Evolutionary conservation across 2,888 invertebrate species (phyloP).

Genomic region (Stictocephala bisonia): DNA sequence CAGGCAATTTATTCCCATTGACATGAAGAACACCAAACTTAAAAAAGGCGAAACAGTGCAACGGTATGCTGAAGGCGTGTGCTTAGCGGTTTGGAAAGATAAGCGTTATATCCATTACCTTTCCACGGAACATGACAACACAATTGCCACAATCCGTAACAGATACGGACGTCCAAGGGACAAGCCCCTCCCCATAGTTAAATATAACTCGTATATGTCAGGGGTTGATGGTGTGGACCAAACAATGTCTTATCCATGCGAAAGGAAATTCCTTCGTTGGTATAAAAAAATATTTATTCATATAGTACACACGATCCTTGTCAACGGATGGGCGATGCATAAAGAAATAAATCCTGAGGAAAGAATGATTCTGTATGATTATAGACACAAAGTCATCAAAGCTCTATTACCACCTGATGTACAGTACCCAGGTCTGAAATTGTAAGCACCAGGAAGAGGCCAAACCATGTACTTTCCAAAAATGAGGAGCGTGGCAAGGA

Average conservation of each 20-base stretch:
- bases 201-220: slow-evolving; percentile 5
- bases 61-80: neutral
- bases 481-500: neutral
- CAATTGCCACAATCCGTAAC: neutral
- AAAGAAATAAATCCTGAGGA: neutral
- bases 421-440: neutral
- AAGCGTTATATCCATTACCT: neutral
- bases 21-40: neutral
- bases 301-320: neutral
- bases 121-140: neutral
- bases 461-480: neutral
- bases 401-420: neutral
- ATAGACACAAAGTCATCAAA: neutral
- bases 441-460: neutral
- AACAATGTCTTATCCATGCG: slow-evolving; percentile 17
- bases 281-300: slow-evolving; percentile 33
- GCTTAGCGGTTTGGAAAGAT: neutral
- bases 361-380: neutral
- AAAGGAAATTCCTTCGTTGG: slow-evolving; percentile 16
- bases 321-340: neutral
- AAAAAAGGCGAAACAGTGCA: slow-evolving; percentile 32
- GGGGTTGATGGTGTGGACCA: slow-evolving; percentile 37
- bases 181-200: neutral
- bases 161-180: neutral
- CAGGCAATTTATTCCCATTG: slow-evolving; percentile 17